phyloP scores from a whole-genome alignment of 64 coral and sea anemone genomes.

The Acropora tenuis region DNA sequence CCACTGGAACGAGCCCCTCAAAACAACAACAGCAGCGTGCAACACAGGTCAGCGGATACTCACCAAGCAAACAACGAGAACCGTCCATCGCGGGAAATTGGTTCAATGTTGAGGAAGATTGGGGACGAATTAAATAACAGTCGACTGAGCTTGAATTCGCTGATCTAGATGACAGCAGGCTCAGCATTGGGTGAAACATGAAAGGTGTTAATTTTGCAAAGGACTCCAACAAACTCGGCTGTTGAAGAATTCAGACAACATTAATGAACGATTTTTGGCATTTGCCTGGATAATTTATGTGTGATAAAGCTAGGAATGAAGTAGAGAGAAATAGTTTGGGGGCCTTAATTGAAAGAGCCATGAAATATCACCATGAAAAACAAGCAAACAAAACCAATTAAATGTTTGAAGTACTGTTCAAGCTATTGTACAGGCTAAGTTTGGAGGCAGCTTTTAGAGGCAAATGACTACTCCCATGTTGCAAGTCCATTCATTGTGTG shows the following conservation, averaged over 20 bases:
- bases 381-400: too few relatives aligned
- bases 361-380: too few relatives aligned
- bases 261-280: not conserved
- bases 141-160: conserved; percentile 58
- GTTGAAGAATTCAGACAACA: not conserved
- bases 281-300: not conserved
- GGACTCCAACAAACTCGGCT: not conserved
- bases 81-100: conserved; percentile 67
- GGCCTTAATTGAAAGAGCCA: not conserved
- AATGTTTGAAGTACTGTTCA: too few relatives aligned
- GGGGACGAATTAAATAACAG: conserved; percentile 94
- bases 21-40: conserved; percentile 12
- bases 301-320: not conserved
- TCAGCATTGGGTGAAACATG: not conserved
- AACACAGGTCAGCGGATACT: conserved; percentile 43
- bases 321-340: not conserved
- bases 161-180: conserved; percentile 26
- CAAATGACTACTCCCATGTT: not conserved
- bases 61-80: conserved; percentile 56
- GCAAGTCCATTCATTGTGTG: not conserved
- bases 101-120: conserved; percentile 79
- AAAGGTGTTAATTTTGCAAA: not conserved
- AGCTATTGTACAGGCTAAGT: not conserved
- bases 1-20: conserved; percentile 65
- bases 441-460: not conserved